These are phyloP conservation scores for Chiridota heheva DNA, from an alignment of 35 echinoderm and acorn worm genomes.

Conservation along the genomic window DNA sequence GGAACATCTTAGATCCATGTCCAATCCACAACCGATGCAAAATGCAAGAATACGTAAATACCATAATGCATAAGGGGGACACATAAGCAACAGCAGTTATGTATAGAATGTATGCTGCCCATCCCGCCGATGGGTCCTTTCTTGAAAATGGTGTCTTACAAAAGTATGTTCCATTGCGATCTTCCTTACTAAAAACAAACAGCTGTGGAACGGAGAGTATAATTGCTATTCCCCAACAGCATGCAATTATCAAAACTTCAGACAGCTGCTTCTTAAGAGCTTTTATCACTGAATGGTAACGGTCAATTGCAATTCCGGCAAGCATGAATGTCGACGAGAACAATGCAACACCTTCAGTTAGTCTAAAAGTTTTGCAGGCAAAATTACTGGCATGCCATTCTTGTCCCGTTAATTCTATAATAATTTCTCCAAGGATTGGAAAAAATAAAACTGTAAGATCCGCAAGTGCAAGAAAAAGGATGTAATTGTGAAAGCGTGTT, in stretches of 20 bases:
- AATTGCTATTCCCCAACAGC: conserved; percentile 60
- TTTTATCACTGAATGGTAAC: conserved; percentile 77
- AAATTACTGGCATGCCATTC: conserved; percentile 60
- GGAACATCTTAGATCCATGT: conserved; percentile 58
- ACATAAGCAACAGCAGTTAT: conserved; percentile 59
- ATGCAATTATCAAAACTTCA: conserved; percentile 48
- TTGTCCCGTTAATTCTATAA: conserved; percentile 35
- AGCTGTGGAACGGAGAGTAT: conserved; percentile 74
- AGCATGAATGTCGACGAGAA: conserved; percentile 86
- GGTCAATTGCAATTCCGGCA: conserved; percentile 74
- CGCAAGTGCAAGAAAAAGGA: conserved; percentile 55
- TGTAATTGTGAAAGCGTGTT: conserved; percentile 75
- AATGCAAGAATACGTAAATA: conserved; percentile 68
- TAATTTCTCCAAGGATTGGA: conserved; percentile 57
- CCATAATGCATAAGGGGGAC: conserved; percentile 73
- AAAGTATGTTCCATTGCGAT: neutral
- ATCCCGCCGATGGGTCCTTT: conserved; percentile 25
- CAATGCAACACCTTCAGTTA: conserved; percentile 62
- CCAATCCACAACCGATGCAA: conserved; percentile 57
- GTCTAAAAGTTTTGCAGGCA: conserved; percentile 50
- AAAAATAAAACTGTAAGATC: conserved; percentile 78
- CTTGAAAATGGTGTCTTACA: conserved; percentile 56
- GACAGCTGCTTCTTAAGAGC: conserved; percentile 70
- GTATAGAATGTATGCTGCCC: conserved; percentile 64
- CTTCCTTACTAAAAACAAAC: conserved; percentile 50